These are phyloP conservation scores for Syrphus vitripennis DNA, from an alignment of 2,888 invertebrate genomes.

Conservation along the genomic window DNA sequence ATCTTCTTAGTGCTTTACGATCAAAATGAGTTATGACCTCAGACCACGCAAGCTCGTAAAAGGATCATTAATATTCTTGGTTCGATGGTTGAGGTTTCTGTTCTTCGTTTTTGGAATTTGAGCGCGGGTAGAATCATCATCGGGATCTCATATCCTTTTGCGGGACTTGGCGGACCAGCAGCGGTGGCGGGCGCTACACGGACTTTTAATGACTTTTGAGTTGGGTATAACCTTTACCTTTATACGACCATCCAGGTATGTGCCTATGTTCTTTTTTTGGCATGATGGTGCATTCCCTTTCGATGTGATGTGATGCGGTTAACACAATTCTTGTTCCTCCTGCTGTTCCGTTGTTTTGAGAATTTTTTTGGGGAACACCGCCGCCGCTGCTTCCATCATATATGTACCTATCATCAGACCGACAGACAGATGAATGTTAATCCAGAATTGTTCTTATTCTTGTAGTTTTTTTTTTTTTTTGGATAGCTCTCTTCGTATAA, in stretches of 20 bases:
- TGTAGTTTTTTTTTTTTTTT: not conserved
- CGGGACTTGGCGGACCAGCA: not conserved
- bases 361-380: conserved; percentile 51
- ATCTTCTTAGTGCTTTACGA: conserved; percentile 75
- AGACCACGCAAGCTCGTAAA: conserved; percentile 79
- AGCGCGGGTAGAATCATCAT: conserved; percentile 33
- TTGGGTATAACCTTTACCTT: conserved; percentile 25
- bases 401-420: conserved; percentile 5
- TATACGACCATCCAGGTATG: conserved; percentile 26
- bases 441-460: conserved; percentile 21
- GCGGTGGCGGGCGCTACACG: not conserved
- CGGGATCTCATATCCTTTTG: conserved; percentile 28
- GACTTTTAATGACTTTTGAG: conserved; percentile 62
- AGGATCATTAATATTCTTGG: conserved; percentile 78
- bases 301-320: conserved; percentile 10
- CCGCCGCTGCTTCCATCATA: not conserved
- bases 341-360: conserved; percentile 49
- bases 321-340: conserved; percentile 7
- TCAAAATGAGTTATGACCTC: conserved; percentile 78
- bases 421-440: conserved; percentile 66
- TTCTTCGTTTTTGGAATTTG: not conserved
- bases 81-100: conserved; percentile 1
- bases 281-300: conserved; percentile 21
- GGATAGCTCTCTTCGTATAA: not conserved
- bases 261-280: conserved; percentile 16